These are phyloP conservation scores for Habrosyne pyritoides DNA, from an alignment of 2,888 invertebrate genomes.

Conservation along the genomic window DNA sequence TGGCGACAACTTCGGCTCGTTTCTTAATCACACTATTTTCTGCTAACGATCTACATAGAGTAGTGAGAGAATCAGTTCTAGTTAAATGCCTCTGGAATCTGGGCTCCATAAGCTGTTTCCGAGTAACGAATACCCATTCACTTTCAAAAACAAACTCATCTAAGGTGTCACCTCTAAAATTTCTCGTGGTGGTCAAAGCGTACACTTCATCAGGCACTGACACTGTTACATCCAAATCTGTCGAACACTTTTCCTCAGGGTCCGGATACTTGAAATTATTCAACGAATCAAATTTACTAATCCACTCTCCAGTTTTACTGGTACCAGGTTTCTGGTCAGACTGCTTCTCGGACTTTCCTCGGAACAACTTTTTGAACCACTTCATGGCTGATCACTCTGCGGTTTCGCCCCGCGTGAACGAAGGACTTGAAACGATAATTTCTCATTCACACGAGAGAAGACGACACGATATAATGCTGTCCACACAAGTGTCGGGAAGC, in stretches of 20 bases:
- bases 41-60: slow-evolving; percentile 55
- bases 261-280: slow-evolving; percentile 24
- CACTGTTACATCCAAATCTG: slow-evolving; percentile 34
- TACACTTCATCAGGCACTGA: slow-evolving; percentile 50
- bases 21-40: slow-evolving; percentile 42
- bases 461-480: slow-evolving; percentile 31
- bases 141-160: slow-evolving; percentile 67
- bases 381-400: slow-evolving; percentile 84
- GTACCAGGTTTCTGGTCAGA: slow-evolving; percentile 37
- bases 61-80: slow-evolving; percentile 51
- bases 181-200: slow-evolving; percentile 68
- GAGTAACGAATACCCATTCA: slow-evolving; percentile 68
- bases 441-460: slow-evolving; percentile 80
- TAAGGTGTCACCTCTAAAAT: slow-evolving; percentile 62
- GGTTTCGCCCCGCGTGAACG: slow-evolving; percentile 85
- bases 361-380: slow-evolving; percentile 87
- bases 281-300: slow-evolving; percentile 42
- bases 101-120: slow-evolving; percentile 60
- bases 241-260: slow-evolving; percentile 21
- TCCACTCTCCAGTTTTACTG: slow-evolving; percentile 36
- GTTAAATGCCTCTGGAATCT: slow-evolving; percentile 60
- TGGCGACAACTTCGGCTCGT: slow-evolving; percentile 50
- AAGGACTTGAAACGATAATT: slow-evolving; percentile 85
- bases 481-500: slow-evolving; percentile 45
- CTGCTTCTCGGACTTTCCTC: slow-evolving; percentile 78